Conservation (phyloP, 2,888 invertebrate species). For the Phoenoteleia sp. region DNA sequence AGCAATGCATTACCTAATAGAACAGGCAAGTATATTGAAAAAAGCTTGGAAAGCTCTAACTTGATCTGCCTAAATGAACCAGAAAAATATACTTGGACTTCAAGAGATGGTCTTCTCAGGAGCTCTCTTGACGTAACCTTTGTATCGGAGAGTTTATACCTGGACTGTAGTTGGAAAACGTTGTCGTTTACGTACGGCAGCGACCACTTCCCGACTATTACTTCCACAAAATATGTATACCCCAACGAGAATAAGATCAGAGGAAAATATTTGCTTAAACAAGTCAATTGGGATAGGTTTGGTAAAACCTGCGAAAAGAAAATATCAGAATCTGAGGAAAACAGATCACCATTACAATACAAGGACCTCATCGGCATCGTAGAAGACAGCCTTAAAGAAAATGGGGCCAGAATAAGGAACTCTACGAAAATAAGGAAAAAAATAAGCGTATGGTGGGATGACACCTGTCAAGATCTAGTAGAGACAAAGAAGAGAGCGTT, state of each 20-base stretch:
- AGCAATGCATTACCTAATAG: too few species aligned
- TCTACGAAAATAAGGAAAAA: background rate
- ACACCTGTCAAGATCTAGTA: background rate
- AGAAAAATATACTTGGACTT: too few species aligned
- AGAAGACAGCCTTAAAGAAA: background rate
- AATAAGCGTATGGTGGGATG: slow-evolving; percentile 13
- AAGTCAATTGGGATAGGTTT: background rate
- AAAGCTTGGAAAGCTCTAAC: too few species aligned
- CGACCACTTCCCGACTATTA: slow-evolving; percentile 1
- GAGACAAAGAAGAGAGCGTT: background rate
- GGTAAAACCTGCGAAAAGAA: background rate
- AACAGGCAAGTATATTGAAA: too few species aligned
- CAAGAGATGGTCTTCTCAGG: too few species aligned
- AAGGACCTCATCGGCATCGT: background rate
- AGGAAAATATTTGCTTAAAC: background rate
- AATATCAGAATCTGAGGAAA: background rate
- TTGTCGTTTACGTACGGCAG: too few species aligned
- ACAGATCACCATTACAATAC: background rate
- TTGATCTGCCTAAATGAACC: too few species aligned
- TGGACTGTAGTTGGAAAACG: too few species aligned
- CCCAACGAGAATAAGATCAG: background rate
- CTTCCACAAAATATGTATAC: background rate
- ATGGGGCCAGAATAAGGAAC: background rate
- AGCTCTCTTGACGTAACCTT: too few species aligned
- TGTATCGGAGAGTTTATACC: too few species aligned